Conservation (phyloP, 2,888 invertebrate species). For the Masnerella sp. region DNA sequence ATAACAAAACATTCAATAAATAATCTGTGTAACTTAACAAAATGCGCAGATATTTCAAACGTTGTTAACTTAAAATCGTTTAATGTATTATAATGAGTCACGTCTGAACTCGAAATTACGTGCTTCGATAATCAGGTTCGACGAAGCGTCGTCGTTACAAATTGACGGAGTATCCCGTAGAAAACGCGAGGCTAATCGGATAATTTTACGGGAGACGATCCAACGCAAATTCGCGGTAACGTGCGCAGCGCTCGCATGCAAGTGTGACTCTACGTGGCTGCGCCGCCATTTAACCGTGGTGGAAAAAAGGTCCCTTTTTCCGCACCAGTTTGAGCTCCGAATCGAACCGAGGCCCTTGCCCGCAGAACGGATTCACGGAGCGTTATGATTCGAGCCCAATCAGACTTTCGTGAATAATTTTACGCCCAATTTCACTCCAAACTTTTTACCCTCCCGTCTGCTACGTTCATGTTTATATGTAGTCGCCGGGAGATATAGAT, state of each 20-base stretch:
- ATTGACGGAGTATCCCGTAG: constrained; percentile 64
- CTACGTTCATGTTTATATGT: constrained; percentile 14
- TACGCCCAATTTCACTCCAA: constrained; percentile 74
- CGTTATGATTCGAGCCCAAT: constrained; percentile 75
- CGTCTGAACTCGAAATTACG: constrained; percentile 36
- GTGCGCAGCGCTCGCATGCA: constrained; percentile 38
- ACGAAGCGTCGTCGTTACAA: constrained; percentile 61
- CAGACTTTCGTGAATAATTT: constrained; percentile 76
- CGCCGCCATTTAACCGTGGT: constrained; percentile 53
- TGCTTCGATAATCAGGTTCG: constrained; percentile 40
- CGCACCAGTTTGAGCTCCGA: constrained; percentile 27
- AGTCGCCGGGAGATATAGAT: background rate
- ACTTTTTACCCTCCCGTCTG: constrained; percentile 65
- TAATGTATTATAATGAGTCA: constrained; percentile 17
- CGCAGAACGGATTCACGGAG: constrained; percentile 71
- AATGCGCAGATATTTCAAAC: no score
- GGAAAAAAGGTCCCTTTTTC: constrained; percentile 49
- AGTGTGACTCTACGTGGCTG: constrained; percentile 45
- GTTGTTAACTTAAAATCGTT: no score
- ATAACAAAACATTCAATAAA: no score
- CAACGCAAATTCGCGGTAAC: constrained; percentile 55
- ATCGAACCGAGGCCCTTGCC: constrained; percentile 38
- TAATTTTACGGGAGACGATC: constrained; percentile 70
- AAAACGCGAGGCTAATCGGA: constrained; percentile 71
- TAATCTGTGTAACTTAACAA: no score